These are phyloP conservation scores for Aurelia sp. DNA, from an alignment of 30 jellyfish, hydroid and myxozoan genomes.

Conservation along the genomic window DNA sequence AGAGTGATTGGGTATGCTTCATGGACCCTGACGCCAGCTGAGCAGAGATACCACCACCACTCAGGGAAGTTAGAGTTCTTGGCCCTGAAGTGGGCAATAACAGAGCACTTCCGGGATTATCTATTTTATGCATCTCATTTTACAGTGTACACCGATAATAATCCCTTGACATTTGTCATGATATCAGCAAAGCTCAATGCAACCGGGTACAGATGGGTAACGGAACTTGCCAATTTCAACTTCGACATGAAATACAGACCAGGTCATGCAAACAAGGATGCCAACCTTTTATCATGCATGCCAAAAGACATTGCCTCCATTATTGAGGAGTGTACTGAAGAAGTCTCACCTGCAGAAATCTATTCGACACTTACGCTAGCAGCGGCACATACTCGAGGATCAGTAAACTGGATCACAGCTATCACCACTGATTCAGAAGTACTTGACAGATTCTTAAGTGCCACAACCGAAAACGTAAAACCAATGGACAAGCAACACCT, in stretches of 20 bases:
- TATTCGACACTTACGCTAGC: neutral
- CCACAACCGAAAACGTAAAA: neutral
- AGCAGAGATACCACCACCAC: too few relatives aligned
- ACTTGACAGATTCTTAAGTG: constrained; percentile 5
- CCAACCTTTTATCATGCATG: constrained; percentile 35
- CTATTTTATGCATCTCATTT: too few relatives aligned
- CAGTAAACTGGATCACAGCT: neutral
- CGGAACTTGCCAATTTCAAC: too few relatives aligned
- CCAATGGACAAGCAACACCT: constrained; percentile 27
- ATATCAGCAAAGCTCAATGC: too few relatives aligned
- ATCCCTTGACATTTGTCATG: too few relatives aligned
- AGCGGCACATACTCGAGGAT: neutral
- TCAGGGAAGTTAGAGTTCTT: too few relatives aligned
- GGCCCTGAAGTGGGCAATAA: too few relatives aligned
- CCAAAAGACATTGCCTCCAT: constrained; percentile 6
- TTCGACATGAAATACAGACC: neutral
- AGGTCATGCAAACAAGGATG: constrained; percentile 40
- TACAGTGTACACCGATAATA: too few relatives aligned
- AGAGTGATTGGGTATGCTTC: too few relatives aligned
- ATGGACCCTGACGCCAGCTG: too few relatives aligned
- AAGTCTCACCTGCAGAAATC: constrained; percentile 19
- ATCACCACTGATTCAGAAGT: neutral
- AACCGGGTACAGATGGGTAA: too few relatives aligned
- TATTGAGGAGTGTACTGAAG: constrained; percentile 22
- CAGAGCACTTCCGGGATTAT: too few relatives aligned